Conservation (phyloP, 2,888 invertebrate genomes). For the Zygaena filipendulae region DNA sequence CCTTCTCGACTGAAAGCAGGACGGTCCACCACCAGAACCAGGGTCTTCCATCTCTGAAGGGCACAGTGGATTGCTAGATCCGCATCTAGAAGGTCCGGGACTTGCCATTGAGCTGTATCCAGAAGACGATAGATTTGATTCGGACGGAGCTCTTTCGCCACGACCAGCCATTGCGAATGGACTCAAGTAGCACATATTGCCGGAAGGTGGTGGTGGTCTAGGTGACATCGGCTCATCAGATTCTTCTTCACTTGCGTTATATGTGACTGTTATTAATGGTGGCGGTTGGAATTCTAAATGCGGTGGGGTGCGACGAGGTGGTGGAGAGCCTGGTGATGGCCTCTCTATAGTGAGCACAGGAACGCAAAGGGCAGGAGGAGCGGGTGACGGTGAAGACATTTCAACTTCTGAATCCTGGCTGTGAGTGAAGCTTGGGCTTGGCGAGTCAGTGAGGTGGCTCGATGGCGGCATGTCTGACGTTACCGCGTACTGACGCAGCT, state of each 20-base stretch:
- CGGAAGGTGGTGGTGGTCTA: slow-evolving; percentile 62
- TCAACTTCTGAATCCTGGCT: slow-evolving; percentile 57
- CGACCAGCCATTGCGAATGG: slow-evolving; percentile 80
- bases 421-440: slow-evolving; percentile 53
- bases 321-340: slow-evolving; percentile 75
- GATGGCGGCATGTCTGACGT: slow-evolving; percentile 55
- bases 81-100: slow-evolving; percentile 84
- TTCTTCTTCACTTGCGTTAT: slow-evolving; percentile 82
- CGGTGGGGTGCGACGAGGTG: slow-evolving; percentile 71
- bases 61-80: slow-evolving; percentile 83
- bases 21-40: slow-evolving; percentile 67
- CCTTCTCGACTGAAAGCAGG: slow-evolving; percentile 66
- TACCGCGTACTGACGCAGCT: slow-evolving; percentile 64
- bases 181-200: slow-evolving; percentile 78
- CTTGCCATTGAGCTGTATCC: slow-evolving; percentile 89
- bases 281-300: slow-evolving; percentile 74
- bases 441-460: slow-evolving; percentile 55
- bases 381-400: slow-evolving; percentile 48
- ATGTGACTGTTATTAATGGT: slow-evolving; percentile 79
- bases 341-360: slow-evolving; percentile 75
- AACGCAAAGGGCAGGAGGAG: slow-evolving; percentile 66
- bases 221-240: slow-evolving; percentile 80
- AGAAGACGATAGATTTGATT: slow-evolving; percentile 85
- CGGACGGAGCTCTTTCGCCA: slow-evolving; percentile 81
- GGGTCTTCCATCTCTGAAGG: slow-evolving; percentile 81